These are phyloP conservation scores for Plebejus anna DNA, from an alignment of 2,888 invertebrate genomes.

Conservation along the genomic window DNA sequence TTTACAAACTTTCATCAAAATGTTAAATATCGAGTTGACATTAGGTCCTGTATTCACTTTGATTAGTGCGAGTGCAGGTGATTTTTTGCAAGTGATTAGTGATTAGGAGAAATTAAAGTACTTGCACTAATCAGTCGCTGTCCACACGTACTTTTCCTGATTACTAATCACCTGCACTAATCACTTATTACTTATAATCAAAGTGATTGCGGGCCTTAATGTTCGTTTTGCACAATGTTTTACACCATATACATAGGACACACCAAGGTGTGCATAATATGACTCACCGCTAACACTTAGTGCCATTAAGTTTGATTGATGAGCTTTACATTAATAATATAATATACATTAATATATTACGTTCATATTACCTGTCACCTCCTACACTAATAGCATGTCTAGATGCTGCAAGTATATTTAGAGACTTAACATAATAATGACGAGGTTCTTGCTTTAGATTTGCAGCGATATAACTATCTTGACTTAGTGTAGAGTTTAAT, in stretches of 20 bases:
- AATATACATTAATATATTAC: not conserved
- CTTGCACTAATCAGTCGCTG: no score
- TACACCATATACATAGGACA: not conserved
- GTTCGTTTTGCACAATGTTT: no score
- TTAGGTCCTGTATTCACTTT: no score
- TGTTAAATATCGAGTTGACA: no score
- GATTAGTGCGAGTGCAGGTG: no score
- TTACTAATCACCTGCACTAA: no score
- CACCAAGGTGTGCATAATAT: not conserved
- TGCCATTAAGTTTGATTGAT: slow-evolving; percentile 16
- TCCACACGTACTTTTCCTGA: no score
- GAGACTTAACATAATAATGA: not conserved
- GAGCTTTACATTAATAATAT: not conserved
- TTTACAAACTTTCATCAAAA: no score
- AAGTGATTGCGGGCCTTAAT: no score
- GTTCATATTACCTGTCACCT: not conserved
- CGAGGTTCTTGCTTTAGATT: not conserved
- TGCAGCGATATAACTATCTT: not conserved
- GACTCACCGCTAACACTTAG: not conserved
- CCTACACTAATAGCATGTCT: not conserved
- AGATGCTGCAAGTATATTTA: not conserved
- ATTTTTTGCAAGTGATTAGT: no score
- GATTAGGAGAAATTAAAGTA: no score
- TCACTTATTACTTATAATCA: no score
- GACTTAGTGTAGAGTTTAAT: not conserved